Conservation (phyloP, 2,797 vertebrate genomes). For the Odontamblyopus lacepedii region DNA sequence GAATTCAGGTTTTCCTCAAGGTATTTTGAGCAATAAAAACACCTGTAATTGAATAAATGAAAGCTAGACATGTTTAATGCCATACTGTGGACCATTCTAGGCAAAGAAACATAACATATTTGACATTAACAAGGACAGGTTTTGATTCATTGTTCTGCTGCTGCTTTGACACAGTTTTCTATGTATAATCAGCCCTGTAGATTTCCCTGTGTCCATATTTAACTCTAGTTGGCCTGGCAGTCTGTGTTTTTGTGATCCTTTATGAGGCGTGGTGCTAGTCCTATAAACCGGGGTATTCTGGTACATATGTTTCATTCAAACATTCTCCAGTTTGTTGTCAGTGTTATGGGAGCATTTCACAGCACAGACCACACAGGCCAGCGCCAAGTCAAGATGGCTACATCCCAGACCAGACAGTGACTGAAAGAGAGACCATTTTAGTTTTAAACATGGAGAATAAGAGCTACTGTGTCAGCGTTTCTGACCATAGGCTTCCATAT, state of each 20-base stretch:
- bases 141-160: conserved; percentile 10
- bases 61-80: not conserved
- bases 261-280: not conserved
- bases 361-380: not conserved
- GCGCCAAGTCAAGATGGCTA: not conserved
- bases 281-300: conserved; percentile 4
- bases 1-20: too few relatives aligned
- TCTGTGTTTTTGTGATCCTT: conserved; percentile 19
- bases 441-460: not conserved
- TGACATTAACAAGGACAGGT: not conserved
- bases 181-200: not conserved
- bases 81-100: not conserved
- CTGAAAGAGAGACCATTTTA: not conserved
- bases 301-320: conserved; percentile 35
- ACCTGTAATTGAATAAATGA: not conserved
- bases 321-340: conserved; percentile 13
- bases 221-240: not conserved
- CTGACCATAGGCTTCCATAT: not conserved
- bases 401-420: not conserved
- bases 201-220: not conserved
- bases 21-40: not conserved
- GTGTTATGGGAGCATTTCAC: conserved; percentile 24
- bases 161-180: conserved; percentile 3
- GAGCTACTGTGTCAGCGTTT: not conserved
- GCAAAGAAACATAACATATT: not conserved